phyloP scores from a whole-genome alignment of 2,888 invertebrate species.

The Melanotus villosus region DNA sequence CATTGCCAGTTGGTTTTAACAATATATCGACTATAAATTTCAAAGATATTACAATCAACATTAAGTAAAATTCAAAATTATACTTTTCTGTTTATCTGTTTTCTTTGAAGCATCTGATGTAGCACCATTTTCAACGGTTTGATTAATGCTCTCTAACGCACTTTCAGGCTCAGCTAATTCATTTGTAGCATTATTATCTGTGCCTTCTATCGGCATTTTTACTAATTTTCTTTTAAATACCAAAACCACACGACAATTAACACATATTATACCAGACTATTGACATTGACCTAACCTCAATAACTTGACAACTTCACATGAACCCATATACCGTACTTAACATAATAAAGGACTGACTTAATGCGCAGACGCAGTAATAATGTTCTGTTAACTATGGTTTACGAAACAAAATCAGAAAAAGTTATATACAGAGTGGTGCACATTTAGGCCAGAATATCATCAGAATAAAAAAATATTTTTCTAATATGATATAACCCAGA shows the following conservation, averaged over 20 bases:
- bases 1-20: constrained; percentile 95
- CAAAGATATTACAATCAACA: neutral
- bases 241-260: neutral
- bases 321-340: no score
- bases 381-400: no score
- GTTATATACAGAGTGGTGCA: no score
- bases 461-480: no score
- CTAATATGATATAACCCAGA: no score
- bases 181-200: constrained; percentile 18
- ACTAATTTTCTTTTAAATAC: constrained; percentile 7
- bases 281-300: no score
- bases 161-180: constrained; percentile 23
- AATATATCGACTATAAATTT: constrained; percentile 88
- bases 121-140: constrained; percentile 15
- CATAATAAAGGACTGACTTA: no score
- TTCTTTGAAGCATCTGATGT: constrained; percentile 15
- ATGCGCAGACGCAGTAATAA: no score
- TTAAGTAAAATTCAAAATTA: neutral
- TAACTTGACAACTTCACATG: no score
- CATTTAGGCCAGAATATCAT: no score
- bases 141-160: neutral
- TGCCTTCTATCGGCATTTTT: constrained; percentile 31
- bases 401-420: no score
- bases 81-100: constrained; percentile 37
- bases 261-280: no score